These are phyloP conservation scores for Conistra vaccinii DNA, from an alignment of 2,888 invertebrate genomes.

Conservation along the genomic window DNA sequence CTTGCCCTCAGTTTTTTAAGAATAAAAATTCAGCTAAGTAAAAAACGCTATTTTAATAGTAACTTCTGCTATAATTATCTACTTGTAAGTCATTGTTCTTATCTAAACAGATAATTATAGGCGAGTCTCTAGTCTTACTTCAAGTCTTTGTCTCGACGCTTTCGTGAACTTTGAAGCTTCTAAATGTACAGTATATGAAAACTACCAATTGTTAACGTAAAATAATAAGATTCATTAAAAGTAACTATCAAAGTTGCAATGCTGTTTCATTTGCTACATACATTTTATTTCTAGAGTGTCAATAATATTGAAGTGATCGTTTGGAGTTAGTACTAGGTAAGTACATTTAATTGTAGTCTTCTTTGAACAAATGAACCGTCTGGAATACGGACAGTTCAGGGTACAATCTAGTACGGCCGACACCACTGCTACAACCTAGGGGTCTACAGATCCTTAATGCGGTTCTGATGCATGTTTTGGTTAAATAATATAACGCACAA, in stretches of 20 bases:
- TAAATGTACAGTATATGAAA: constrained; percentile 78
- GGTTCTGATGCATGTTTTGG: background rate
- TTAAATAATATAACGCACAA: constrained; percentile 21
- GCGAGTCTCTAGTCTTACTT: constrained; percentile 52
- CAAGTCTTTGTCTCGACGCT: constrained; percentile 74
- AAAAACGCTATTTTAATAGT: constrained; percentile 55
- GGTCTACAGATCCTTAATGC: background rate
- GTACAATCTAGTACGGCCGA: no score
- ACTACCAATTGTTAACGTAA: constrained; percentile 72
- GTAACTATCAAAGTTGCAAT: constrained; percentile 59
- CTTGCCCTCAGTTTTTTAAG: constrained; percentile 4
- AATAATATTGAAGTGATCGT: background rate
- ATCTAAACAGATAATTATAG: constrained; percentile 34
- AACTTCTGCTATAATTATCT: constrained; percentile 47
- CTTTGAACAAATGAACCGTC: background rate
- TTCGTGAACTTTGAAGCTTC: constrained; percentile 77
- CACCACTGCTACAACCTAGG: no score
- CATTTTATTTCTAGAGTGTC: background rate
- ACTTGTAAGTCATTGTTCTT: constrained; percentile 28
- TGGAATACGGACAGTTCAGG: background rate
- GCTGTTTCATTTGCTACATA: constrained; percentile 47
- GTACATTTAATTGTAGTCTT: background rate
- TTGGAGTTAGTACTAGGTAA: background rate
- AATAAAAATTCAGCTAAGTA: constrained; percentile 13
- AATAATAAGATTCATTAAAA: constrained; percentile 59